Evolutionary conservation across 2,888 invertebrate genomes (phyloP).

Genomic region (Lymantria dispar): DNA sequence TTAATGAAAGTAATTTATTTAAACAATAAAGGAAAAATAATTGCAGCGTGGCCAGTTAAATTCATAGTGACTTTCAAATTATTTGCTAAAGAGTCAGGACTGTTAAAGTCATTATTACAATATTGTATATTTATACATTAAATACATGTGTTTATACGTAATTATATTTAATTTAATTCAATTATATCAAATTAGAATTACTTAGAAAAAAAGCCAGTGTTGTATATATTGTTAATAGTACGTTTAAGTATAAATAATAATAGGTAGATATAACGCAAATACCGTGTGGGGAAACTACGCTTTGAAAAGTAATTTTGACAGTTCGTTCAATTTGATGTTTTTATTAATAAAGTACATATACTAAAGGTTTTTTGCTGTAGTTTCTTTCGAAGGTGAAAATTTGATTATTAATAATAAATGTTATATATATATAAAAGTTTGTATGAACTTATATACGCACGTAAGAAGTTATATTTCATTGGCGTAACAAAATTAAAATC

Average conservation of each 20-base stretch:
- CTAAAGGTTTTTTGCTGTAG: conserved; percentile 66
- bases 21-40: no score
- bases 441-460: no score
- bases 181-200: conserved; percentile 23
- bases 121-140: no score
- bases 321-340: conserved; percentile 68
- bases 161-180: conserved; percentile 6
- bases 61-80: no score
- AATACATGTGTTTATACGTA: no score
- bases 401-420: conserved; percentile 47
- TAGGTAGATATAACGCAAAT: conserved; percentile 56
- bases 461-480: no score
- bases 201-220: conserved; percentile 40
- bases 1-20: no score
- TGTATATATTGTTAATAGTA: conserved; percentile 61
- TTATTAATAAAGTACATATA: conserved; percentile 51
- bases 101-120: no score
- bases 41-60: no score
- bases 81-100: no score
- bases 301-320: conserved; percentile 75
- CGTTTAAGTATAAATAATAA: conserved; percentile 31
- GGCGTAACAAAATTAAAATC: no score
- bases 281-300: conserved; percentile 82
- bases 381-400: conserved; percentile 68
- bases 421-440: conserved; percentile 3